Evolutionary conservation across 2,888 invertebrate genomes (phyloP).

Genomic region (Xestia xanthographa): DNA sequence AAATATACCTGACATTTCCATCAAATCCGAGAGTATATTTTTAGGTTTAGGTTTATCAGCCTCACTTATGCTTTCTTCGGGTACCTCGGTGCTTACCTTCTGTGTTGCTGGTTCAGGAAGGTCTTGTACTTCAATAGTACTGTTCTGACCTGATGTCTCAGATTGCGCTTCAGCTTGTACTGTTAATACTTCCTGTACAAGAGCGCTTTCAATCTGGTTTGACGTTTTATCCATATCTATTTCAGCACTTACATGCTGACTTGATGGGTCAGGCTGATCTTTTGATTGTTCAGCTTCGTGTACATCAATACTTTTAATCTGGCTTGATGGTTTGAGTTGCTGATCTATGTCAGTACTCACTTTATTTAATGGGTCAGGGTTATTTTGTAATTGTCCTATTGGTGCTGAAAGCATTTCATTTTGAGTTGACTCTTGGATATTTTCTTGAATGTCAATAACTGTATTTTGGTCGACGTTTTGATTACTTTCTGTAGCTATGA

Average conservation of each 20-base stretch:
- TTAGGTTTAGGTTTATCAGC: conserved; percentile 68
- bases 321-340: background rate
- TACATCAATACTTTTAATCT: conserved; percentile 3
- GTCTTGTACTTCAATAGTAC: background rate
- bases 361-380: background rate
- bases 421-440: conserved; percentile 1
- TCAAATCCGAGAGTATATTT: conserved; percentile 85
- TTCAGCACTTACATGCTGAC: background rate
- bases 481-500: background rate
- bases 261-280: background rate
- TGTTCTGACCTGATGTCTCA: background rate
- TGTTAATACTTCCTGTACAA: background rate
- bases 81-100: conserved; percentile 17
- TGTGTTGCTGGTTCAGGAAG: background rate
- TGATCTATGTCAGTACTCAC: background rate
- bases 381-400: conserved; percentile 6
- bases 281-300: conserved; percentile 1
- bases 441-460: background rate
- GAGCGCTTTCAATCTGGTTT: background rate
- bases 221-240: background rate
- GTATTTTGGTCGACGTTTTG: conserved; percentile 3
- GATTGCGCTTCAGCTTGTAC: conserved; percentile 13
- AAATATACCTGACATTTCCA: conserved; percentile 88
- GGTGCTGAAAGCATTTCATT: conserved; percentile 4
- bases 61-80: conserved; percentile 15